These are phyloP conservation scores for Pocillopora grandis DNA, from an alignment of 92 coral and sea anemone genomes.

Conservation along the genomic window DNA sequence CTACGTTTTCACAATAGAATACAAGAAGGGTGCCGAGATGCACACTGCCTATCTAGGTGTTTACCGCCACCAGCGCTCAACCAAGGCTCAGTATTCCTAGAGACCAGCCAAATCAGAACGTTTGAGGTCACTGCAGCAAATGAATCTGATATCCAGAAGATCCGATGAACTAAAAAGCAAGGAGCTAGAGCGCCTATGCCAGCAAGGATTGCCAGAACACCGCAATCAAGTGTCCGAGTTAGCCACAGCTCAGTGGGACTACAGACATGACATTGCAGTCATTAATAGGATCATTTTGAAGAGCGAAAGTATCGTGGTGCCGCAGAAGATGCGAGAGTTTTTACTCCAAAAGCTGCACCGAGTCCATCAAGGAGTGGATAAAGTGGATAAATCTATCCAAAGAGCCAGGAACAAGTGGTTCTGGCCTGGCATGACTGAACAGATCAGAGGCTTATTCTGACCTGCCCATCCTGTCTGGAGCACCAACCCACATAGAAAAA, in stretches of 20 bases:
- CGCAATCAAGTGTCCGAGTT: slow-evolving; percentile 65
- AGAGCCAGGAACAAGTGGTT: slow-evolving; percentile 70
- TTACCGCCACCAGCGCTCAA: slow-evolving; percentile 72
- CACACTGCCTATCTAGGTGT: slow-evolving; percentile 76
- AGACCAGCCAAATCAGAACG: not conserved
- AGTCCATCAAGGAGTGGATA: no score
- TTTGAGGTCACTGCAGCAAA: no score
- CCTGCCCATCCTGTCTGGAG: slow-evolving; percentile 77
- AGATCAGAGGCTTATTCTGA: slow-evolving; percentile 68
- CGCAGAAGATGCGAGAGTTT: slow-evolving; percentile 66
- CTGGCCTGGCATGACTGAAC: slow-evolving; percentile 68
- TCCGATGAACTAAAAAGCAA: slow-evolving; percentile 71
- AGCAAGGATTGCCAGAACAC: slow-evolving; percentile 72
- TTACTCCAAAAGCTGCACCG: slow-evolving; percentile 68
- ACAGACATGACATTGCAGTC: not conserved
- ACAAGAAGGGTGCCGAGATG: slow-evolving; percentile 69
- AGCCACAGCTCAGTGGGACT: slow-evolving; percentile 27
- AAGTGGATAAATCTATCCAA: slow-evolving; percentile 62
- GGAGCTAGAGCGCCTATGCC: slow-evolving; percentile 72
- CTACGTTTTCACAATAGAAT: slow-evolving; percentile 64
- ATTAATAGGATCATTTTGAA: slow-evolving; percentile 62
- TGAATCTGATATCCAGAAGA: slow-evolving; percentile 44
- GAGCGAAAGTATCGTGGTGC: slow-evolving; percentile 64
- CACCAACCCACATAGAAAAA: slow-evolving; percentile 71
- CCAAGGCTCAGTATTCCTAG: slow-evolving; percentile 74